phyloP scores from a whole-genome alignment of 2,113 vertebrate species.

The Axis porcinus region DNA sequence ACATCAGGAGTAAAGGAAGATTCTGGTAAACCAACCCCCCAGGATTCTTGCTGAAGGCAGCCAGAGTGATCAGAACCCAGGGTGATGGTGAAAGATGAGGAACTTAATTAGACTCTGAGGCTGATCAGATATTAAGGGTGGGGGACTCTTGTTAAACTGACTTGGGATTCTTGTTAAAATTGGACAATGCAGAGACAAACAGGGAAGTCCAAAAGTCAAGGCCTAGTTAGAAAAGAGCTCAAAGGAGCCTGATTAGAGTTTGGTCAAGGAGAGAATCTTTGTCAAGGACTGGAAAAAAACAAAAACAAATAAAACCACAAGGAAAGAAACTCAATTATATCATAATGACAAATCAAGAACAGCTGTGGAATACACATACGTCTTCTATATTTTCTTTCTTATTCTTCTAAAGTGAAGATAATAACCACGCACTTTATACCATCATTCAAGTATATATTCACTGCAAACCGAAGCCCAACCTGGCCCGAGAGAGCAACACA shows the following conservation, averaged over 20 bases:
- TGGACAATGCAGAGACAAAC: background rate
- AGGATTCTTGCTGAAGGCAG: background rate
- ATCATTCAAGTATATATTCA: background rate
- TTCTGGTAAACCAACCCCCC: background rate
- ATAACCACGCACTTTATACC: background rate
- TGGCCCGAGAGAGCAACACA: background rate
- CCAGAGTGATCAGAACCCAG: background rate
- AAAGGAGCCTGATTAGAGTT: background rate
- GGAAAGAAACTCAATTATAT: background rate
- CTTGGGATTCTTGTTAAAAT: background rate
- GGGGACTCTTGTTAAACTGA: background rate
- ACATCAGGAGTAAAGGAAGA: background rate
- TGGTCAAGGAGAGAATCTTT: background rate
- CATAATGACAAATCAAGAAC: background rate
- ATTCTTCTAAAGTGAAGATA: constrained; percentile 13
- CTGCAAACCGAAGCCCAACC: background rate
- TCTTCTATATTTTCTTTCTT: background rate
- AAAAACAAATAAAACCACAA: background rate
- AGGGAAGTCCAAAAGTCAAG: background rate
- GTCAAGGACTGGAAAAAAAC: background rate
- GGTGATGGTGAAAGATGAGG: background rate
- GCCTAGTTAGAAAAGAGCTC: background rate
- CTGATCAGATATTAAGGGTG: background rate
- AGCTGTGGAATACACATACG: background rate
- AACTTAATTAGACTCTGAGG: background rate